Conservation (phyloP, 1,140 invertebrate species). For the Apocrypta bakeri region DNA sequence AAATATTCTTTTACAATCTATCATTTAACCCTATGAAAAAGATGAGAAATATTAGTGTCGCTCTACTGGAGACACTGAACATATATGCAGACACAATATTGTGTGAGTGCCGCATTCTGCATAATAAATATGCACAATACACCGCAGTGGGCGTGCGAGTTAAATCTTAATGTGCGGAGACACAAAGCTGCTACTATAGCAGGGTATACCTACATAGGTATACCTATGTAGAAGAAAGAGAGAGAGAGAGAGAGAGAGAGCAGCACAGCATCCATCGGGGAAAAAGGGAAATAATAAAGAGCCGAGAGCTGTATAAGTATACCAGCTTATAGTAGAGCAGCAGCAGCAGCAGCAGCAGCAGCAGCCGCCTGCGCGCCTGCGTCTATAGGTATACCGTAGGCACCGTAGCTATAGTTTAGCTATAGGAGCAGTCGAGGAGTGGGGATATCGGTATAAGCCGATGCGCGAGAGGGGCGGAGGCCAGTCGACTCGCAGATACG, state of each 20-base stretch:
- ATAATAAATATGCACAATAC: neutral
- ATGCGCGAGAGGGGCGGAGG: conserved; percentile 69
- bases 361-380: neutral
- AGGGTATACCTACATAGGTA: neutral
- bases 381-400: neutral
- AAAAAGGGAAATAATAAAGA: neutral
- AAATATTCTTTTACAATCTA: no score
- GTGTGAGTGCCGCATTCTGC: no score
- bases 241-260: no score
- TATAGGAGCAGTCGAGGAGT: conserved; percentile 26
- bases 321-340: no score
- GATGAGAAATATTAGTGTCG: neutral
- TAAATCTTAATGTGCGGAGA: neutral
- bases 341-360: no score
- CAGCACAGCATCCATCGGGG: neutral
- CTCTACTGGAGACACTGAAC: no score
- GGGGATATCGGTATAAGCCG: conserved; percentile 63
- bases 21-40: no score
- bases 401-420: no score
- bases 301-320: no score
- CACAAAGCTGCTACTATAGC: neutral
- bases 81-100: no score
- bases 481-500: conserved; percentile 65
- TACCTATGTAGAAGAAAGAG: no score
- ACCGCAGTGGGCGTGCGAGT: neutral